Base-by-base conservation (phyloP, 1,140 invertebrate genomes). In the Atta texana region DNA sequence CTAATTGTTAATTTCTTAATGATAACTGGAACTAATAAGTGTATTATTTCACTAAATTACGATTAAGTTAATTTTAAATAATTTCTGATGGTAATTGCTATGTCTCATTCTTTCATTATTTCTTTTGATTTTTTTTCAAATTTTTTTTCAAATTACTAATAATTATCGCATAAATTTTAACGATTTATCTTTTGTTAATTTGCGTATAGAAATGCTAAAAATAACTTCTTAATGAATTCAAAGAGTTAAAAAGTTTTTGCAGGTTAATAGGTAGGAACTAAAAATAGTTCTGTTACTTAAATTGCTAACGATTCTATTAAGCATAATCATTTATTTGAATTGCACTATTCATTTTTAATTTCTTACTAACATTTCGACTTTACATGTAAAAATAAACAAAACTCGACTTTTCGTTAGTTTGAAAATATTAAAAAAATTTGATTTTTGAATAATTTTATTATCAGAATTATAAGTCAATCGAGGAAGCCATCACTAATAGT, bases 371-470 rank as follows among this genome's bases (percentile, higher is more conserved):
- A 55, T 55, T n/a, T 55, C 3, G 18, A 55, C n/a, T 34, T n/a
- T 72, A 18, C 1, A 3, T 44, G 2, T 44, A 44, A 44, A 44
- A 44, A 44, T 44, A 44, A 44, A 44, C 10, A 44, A 44, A 44
- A 44, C 10, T 0, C 0, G 7, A 14, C 34, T 14, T 31, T 53
- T 3, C 8, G n/a, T 34, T 24, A 49, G 12, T 51, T 80, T 16
- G 61, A 7, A 39, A 53, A 34, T 53, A n/a, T 34, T 68, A 39
- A 0, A 12, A 10, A 7, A 6, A 8, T 21, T 16, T 34, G 10
- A 18, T 66, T 55, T 69, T 69, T 16, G 14, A n/a, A 71, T 59
- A 28, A 49, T 72, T 59, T 49, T 6, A 49, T 69, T 53, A 16
- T 5, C n/a, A 34, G 31, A 21, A 28, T 24, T 57, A 21, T 10